Percentiles rank a stretch among this genome's conserved stretches.
These are phyloP conservation scores for Ptilodon capucinus DNA, from an alignment of 2,888 invertebrate genomes.

Conservation along the genomic window DNA sequence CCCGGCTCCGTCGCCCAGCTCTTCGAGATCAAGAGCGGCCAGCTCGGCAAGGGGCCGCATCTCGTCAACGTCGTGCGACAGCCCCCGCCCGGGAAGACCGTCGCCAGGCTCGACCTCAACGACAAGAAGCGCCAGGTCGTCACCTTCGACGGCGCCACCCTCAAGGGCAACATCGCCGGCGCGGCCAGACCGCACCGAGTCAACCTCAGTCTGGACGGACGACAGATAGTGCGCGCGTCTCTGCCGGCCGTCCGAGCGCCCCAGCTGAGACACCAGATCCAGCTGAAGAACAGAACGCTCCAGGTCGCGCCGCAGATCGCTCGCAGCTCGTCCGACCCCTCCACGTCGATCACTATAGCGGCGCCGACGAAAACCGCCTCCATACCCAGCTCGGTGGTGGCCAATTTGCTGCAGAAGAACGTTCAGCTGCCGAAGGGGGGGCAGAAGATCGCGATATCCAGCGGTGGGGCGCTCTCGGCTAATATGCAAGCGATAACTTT, in stretches of 20 bases:
- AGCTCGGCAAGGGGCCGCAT: slow-evolving; percentile 67
- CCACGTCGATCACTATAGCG: slow-evolving; percentile 41
- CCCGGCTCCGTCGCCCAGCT: slow-evolving; percentile 66
- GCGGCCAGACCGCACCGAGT: slow-evolving; percentile 46
- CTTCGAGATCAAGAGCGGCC: slow-evolving; percentile 70
- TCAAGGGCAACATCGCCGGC: slow-evolving; percentile 40
- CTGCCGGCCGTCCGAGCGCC: slow-evolving; percentile 44
- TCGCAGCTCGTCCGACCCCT: slow-evolving; percentile 35
- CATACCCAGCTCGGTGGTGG: slow-evolving; percentile 57
- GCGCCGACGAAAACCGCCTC: slow-evolving; percentile 48
- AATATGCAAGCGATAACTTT: slow-evolving; percentile 68
- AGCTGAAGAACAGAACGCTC: slow-evolving; percentile 47
- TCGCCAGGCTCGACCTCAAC: slow-evolving; percentile 48
- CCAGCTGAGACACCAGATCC: slow-evolving; percentile 56
- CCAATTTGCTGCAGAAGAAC: slow-evolving; percentile 57
- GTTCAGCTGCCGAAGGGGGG: slow-evolving; percentile 52
- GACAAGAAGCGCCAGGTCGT: slow-evolving; percentile 56
- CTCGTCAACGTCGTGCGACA: slow-evolving; percentile 69
- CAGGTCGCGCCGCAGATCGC: slow-evolving; percentile 38
- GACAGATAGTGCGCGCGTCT: slow-evolving; percentile 56
- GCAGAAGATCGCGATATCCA: slow-evolving; percentile 61
- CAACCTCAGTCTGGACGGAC: slow-evolving; percentile 55
- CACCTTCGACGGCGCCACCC: slow-evolving; percentile 24
- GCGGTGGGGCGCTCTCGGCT: slow-evolving; percentile 50
- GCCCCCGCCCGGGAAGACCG: slow-evolving; percentile 58